Conservation (phyloP, 2,113 vertebrate species). For the Eulemur rufifrons region DNA sequence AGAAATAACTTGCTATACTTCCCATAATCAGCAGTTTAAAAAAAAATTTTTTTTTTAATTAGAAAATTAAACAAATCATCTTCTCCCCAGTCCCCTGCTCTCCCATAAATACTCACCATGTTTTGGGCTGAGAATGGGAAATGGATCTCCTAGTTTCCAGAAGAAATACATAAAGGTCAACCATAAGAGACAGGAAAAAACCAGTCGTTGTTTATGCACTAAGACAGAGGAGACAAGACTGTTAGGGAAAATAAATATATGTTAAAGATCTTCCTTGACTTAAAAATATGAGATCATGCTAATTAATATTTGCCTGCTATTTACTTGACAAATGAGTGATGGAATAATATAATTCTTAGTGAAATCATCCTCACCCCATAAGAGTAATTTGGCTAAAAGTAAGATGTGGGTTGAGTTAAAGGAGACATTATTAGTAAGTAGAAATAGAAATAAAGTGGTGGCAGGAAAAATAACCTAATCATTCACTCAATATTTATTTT, state of each 20-base stretch:
- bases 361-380: not conserved
- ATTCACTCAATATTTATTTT: not conserved
- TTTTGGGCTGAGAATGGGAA: constrained; percentile 98
- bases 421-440: not conserved
- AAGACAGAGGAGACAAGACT: not conserved
- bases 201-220: constrained; percentile 95
- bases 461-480: not conserved
- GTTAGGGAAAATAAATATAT: not conserved
- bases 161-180: constrained; percentile 99
- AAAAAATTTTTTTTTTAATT: not conserved
- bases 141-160: constrained; percentile 98
- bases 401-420: not conserved
- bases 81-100: not conserved
- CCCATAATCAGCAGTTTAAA: not conserved
- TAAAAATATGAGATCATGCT: not conserved
- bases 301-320: not conserved
- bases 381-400: constrained; percentile 30
- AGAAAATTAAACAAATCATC: not conserved
- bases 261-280: not conserved
- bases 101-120: constrained; percentile 88
- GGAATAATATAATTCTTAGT: not conserved
- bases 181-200: constrained; percentile 96
- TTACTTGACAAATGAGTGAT: not conserved
- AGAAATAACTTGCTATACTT: not conserved
- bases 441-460: constrained; percentile 6